phyloP scores from a whole-genome alignment of 2,113 vertebrate genomes.

The Megaceryle torquata region DNA sequence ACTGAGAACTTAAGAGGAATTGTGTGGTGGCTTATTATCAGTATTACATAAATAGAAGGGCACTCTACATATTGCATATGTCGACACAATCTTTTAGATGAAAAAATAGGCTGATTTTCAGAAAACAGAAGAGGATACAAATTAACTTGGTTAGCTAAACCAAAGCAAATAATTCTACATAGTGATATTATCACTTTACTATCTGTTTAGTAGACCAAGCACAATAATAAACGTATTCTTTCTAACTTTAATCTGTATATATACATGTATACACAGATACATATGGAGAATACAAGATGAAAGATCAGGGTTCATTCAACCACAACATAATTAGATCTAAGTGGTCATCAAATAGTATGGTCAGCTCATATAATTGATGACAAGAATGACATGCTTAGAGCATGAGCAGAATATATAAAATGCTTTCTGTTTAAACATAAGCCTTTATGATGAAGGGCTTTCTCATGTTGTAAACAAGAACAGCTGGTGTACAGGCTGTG shows the following conservation, averaged over 20 bases:
- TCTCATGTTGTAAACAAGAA: slow-evolving; percentile 53
- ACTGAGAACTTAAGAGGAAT: slow-evolving; percentile 51
- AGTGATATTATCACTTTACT: background rate
- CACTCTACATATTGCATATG: slow-evolving; percentile 13
- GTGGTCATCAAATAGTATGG: background rate
- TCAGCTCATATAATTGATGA: background rate
- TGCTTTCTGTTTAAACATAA: background rate
- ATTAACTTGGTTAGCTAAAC: background rate
- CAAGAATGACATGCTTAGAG: background rate
- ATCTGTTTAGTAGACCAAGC: background rate
- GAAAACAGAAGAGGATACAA: slow-evolving; percentile 14
- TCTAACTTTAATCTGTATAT: background rate
- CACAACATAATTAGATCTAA: background rate
- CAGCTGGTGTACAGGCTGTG: slow-evolving; percentile 51
- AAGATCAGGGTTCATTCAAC: background rate
- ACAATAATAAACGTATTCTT: background rate
- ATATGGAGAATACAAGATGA: background rate
- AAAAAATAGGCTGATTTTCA: slow-evolving; percentile 19
- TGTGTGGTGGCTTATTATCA: slow-evolving; percentile 52
- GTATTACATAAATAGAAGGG: slow-evolving; percentile 40
- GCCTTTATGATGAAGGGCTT: background rate
- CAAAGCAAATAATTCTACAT: background rate
- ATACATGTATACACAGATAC: background rate
- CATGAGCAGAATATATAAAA: background rate
- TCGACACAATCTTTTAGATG: background rate